Percentiles rank a stretch among this genome's conserved stretches.
phyloP scores from a whole-genome alignment of 2,113 vertebrate genomes.

The Bos javanicus region DNA sequence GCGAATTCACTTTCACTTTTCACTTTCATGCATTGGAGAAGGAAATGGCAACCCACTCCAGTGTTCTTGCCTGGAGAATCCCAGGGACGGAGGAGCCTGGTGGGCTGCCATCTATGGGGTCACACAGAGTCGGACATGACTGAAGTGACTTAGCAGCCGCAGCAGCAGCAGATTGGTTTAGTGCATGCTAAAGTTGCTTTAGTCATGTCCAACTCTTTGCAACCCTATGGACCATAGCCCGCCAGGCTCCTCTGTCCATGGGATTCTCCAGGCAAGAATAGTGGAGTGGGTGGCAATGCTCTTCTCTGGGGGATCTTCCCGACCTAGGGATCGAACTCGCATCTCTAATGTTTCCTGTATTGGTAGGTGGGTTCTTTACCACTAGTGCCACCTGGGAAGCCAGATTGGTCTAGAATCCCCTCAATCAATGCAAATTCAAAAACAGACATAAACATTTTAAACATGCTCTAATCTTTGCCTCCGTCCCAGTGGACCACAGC shows the following conservation, averaged over 20 bases:
- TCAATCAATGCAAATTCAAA: not conserved
- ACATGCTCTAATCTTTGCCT: too few relatives aligned
- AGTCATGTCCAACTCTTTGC: not conserved
- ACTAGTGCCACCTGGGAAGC: not conserved
- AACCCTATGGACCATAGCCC: not conserved
- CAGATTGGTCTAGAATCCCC: not conserved
- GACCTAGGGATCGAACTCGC: accelerated
- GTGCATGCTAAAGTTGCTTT: not conserved
- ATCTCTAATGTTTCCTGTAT: not conserved
- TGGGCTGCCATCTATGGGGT: too few relatives aligned
- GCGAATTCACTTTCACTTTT: too few relatives aligned
- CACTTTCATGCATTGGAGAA: too few relatives aligned
- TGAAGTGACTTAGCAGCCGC: too few relatives aligned
- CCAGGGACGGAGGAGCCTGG: too few relatives aligned
- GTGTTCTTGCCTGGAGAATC: too few relatives aligned
- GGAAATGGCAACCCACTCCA: too few relatives aligned
- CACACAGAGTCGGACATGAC: too few relatives aligned
- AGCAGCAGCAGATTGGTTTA: too few relatives aligned
- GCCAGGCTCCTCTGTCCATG: not conserved
- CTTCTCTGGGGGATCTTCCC: not conserved
- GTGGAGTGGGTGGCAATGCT: not conserved
- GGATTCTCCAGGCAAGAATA: not conserved
- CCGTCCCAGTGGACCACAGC: too few relatives aligned
- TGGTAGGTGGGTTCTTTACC: not conserved
- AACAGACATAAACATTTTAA: not conserved